Evolutionary conservation across 2,888 invertebrate genomes (phyloP), one percentile per base, ranked within the genome.

Genomic region (Nymphalis polychloros): DNA sequence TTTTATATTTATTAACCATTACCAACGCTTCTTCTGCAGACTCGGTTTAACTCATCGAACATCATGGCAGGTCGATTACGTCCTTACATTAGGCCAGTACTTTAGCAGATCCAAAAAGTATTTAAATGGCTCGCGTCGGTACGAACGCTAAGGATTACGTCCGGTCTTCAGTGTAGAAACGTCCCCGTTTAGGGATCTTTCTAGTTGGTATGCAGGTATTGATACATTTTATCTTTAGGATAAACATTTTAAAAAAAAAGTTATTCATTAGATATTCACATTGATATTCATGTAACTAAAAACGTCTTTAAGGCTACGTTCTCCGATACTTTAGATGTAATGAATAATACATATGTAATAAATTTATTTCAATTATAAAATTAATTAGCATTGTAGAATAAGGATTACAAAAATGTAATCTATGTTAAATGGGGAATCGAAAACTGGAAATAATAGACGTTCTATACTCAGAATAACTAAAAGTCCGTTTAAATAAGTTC

Each of bases 21-120:
- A 73, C 78, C 75, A 81, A 78, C 85, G 79, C 83, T 86, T 86
- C 77, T 86, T 80, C 87, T 83, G 80, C 87, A 86, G 87, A 85
- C 76, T 77, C 77, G 77, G 78, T 85, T 78, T 69, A 71, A 72
- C 64, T 60, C 75, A 53, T 70, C 75, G 65, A 71, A 67, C 71
- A 67, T 70, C 71, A 78, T 82, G 82, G 82, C 84, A 84, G 86
- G 84, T 74, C 72, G 72, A 75, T 79, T 76, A 78, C 80, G 70
- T 75, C 70, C 71, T 72, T 69, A 68, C 63, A 63, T 63, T 72
- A 73, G 70, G 67, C 70, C 72, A 76, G 74, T 73, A 68, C 77
- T 76, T 77, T 79, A 72, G 67, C 68, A 65, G 59, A 63, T 57
- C 60, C 50, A 61, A 62, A 62, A 68, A 68, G 68, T 66, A 68